Base-by-base conservation (phyloP, 2,113 vertebrate species). In the Sigmodon hispidus region DNA sequence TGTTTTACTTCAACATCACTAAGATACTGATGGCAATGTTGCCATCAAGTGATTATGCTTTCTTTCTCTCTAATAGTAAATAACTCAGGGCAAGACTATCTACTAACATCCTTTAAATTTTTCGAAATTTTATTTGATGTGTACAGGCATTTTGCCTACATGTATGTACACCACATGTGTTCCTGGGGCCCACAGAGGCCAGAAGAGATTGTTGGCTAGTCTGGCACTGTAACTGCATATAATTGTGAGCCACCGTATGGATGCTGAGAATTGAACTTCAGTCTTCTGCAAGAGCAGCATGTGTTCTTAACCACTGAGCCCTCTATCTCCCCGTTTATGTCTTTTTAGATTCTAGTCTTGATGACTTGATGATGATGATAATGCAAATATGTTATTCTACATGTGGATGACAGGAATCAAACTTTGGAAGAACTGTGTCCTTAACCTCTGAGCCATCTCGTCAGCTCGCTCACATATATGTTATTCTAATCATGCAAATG, bases 401-500 rank as follows among this genome's bases (percentile, higher is more conserved):
- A n/a, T n/a, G n/a, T n/a, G n/a, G n/a, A n/a, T n/a, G n/a, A n/a
- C n/a, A n/a, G n/a, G n/a, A n/a, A n/a, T n/a, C n/a, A n/a, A n/a
- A n/a, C n/a, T n/a, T n/a, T n/a, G n/a, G n/a, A n/a, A n/a, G n/a
- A n/a, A n/a, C n/a, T n/a, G n/a, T n/a, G n/a, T n/a, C n/a, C n/a
- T n/a, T n/a, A n/a, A n/a, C n/a, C n/a, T n/a, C n/a, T n/a, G n/a
- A n/a, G n/a, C n/a, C n/a, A n/a, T n/a, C n/a, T n/a, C n/a, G n/a
- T n/a, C n/a, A n/a, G n/a, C n/a, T n/a, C n/a, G n/a, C n/a, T n/a
- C n/a, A n/a, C n/a, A n/a, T n/a, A 96, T 88, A 6, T 12, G 43
- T 52, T 95, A 80, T 69, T 92, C 26, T 57, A 87, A 29, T 84
- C 13, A 36, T 85, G 93, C 34, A 95, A 90, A 88, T 90, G 7